Evolutionary conservation across 2,797 vertebrate species (phyloP).

Genomic region (Myotis vivesi): DNA sequence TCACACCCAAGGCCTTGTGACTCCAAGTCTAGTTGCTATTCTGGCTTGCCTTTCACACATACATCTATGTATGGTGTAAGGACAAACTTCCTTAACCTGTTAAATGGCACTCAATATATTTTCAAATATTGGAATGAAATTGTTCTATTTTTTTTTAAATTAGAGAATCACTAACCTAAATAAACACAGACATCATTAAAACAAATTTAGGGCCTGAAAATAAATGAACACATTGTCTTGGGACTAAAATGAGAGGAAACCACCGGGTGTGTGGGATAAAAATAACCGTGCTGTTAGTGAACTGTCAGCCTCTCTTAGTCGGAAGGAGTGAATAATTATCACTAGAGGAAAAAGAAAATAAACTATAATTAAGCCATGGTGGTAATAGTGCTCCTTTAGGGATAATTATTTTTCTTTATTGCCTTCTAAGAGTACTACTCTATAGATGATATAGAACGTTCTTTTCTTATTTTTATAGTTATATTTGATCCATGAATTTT

Average conservation of each 20-base stretch:
- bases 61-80: neutral
- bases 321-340: constrained; percentile 59
- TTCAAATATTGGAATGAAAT: constrained; percentile 36
- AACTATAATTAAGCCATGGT: constrained; percentile 52
- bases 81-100: neutral
- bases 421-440: neutral
- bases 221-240: constrained; percentile 37
- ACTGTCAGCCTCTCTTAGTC: constrained; percentile 53
- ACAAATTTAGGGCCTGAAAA: constrained; percentile 20
- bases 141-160: neutral
- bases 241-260: constrained; percentile 32
- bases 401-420: constrained; percentile 60
- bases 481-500: constrained; percentile 25
- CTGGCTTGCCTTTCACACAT: constrained; percentile 8
- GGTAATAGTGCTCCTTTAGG: constrained; percentile 30
- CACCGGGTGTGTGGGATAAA: constrained; percentile 2
- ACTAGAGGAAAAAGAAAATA: constrained; percentile 51
- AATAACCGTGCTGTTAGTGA: neutral
- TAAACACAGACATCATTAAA: constrained; percentile 19
- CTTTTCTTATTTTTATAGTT: constrained; percentile 49
- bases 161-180: neutral
- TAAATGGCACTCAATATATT: neutral
- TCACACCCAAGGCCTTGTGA: neutral
- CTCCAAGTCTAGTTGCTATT: neutral
- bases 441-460: constrained; percentile 14